Base-by-base conservation (phyloP, 2,797 vertebrate genomes). In the Meriones psammophilus region DNA sequence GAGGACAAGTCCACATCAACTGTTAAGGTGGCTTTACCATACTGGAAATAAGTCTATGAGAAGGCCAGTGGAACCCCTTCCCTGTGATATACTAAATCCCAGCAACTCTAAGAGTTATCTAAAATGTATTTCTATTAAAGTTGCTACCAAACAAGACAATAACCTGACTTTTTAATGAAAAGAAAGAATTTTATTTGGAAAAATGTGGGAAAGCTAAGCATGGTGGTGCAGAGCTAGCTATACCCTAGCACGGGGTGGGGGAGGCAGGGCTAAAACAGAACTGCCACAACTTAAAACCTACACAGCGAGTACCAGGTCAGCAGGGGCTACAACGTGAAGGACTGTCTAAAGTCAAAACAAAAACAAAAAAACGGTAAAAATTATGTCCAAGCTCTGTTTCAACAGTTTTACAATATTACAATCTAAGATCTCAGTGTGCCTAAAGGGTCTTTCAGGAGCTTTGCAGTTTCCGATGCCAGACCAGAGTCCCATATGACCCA, bases 81-180 rank as follows among this genome's bases (percentile, higher is more conserved):
- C 68, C 58, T 56, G 46, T 58, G 20, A 60, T 66, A 60, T 66
- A 62, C n/a, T 89, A 88, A 89, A 94, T 92, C 89, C 80, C 9
- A 78, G 36, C 12, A 94, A 88, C 5, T 78, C 89, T 58, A 95
- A 94, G 74, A 92, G 91, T 73, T 68, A 58, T 39, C 58, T 95
- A 69, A 97, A 87, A 94, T 85, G 77, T 46, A 62, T 60, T 96
- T 97, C 58, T 92, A 71, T 87, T 84, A 54, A 92, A 93, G 58
- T 92, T 64, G 86, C 6, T 33, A 42, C 5, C 30, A 84, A 92
- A 87, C 24, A 92, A 22, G 36, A 91, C 30, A 68, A 39, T 74
- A 88, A n/a, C 17, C 15, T 83, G 66, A 64, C 36, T 58, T 74
- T 88, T 71, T 94, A 93, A 56, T 91, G 12, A 90, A 95, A 84